These are phyloP conservation scores for Aythya baeri DNA, from an alignment of 2,113 vertebrate genomes.

Conservation along the genomic window DNA sequence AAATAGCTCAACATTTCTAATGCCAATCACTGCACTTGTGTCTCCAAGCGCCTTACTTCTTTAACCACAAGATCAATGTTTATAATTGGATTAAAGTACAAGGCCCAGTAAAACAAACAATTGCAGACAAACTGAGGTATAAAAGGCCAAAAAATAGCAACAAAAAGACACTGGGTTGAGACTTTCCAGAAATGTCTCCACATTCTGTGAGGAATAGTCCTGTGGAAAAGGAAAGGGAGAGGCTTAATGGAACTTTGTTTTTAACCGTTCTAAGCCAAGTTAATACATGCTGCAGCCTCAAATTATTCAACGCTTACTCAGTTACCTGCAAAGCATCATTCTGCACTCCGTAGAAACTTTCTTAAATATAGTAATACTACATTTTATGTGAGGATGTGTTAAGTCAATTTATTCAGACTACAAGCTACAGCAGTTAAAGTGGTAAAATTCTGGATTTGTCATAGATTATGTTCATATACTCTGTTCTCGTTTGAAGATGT, in stretches of 20 bases:
- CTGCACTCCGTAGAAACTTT: background rate
- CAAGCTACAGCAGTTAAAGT: background rate
- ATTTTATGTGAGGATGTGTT: background rate
- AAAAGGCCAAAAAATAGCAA: conserved; percentile 91
- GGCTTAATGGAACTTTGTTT: background rate
- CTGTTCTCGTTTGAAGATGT: background rate
- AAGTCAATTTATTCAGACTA: background rate
- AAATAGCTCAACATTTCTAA: background rate
- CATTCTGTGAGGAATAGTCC: conserved; percentile 86
- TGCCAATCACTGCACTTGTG: conserved; percentile 75
- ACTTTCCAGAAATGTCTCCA: conserved; percentile 93
- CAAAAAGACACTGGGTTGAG: conserved; percentile 86
- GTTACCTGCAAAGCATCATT: background rate
- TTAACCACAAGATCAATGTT: conserved; percentile 93
- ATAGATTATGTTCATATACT: fast-evolving
- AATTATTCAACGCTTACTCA: background rate
- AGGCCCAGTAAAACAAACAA: conserved; percentile 93
- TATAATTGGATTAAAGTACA: conserved; percentile 93
- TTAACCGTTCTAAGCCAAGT: background rate
- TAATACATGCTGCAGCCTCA: background rate
- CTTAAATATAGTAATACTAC: background rate
- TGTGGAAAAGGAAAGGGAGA: conserved; percentile 64
- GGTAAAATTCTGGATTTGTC: background rate
- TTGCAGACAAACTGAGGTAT: conserved; percentile 94
- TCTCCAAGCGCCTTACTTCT: conserved; percentile 86